Evolutionary conservation across 2,113 vertebrate genomes (phyloP).

Genomic region (Microtus ochrogaster): DNA sequence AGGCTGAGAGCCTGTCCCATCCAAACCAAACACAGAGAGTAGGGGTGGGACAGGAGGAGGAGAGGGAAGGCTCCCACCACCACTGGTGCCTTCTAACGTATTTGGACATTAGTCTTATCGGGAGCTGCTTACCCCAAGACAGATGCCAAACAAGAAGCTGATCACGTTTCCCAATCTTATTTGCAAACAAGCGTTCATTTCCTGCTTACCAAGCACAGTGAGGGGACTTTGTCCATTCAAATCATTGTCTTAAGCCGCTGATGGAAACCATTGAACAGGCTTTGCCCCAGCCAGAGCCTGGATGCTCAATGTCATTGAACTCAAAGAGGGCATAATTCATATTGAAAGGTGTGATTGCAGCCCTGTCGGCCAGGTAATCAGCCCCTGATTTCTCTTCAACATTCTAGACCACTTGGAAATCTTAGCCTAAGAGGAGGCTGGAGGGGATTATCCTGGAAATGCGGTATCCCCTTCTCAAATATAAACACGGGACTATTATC

Average conservation of each 20-base stretch:
- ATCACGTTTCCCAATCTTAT: slow-evolving; percentile 77
- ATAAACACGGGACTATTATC: slow-evolving; percentile 84
- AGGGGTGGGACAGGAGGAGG: neutral
- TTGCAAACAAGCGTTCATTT: slow-evolving; percentile 83
- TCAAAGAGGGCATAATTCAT: slow-evolving; percentile 84
- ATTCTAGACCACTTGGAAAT: slow-evolving; percentile 84
- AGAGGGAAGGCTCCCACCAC: accelerated
- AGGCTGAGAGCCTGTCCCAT: neutral
- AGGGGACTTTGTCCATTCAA: slow-evolving; percentile 83
- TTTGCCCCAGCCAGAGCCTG: slow-evolving; percentile 69
- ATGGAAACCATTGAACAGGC: slow-evolving; percentile 79
- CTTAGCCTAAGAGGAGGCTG: slow-evolving; percentile 80
- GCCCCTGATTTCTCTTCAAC: slow-evolving; percentile 84
- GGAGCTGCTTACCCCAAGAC: slow-evolving; percentile 50
- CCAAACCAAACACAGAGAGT: neutral
- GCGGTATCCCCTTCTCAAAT: slow-evolving; percentile 85
- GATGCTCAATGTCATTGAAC: slow-evolving; percentile 81
- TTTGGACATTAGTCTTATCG: neutral
- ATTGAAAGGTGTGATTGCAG: slow-evolving; percentile 89
- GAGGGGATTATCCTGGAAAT: slow-evolving; percentile 83
- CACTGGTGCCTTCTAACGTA: neutral
- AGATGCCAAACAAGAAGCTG: slow-evolving; percentile 61
- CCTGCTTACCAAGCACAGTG: slow-evolving; percentile 73
- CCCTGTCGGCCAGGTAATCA: slow-evolving; percentile 84
- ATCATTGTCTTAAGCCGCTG: slow-evolving; percentile 81